Evolutionary conservation across 2,113 vertebrate genomes (phyloP), one percentile per base, ranked within the genome.

Genomic region (Ivindomyrus marchei): DNA sequence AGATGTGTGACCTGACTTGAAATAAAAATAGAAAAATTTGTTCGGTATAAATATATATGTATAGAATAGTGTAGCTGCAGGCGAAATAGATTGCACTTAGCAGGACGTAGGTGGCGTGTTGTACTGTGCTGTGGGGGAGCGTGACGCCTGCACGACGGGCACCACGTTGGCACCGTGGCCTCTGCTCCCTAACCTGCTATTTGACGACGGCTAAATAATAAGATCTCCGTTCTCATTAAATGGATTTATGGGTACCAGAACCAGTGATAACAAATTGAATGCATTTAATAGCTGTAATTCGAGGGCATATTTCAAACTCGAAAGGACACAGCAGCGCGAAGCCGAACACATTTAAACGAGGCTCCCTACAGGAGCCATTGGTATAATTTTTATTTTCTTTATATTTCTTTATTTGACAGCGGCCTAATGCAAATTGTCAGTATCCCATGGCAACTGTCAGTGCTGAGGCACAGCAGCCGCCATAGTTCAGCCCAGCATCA

Each of bases 391-490:
- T 80, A 80, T 80, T 80, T 74, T 74, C n/a, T 74, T 74, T 80
- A 39, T 42, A 31, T 31, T 70, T 70, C 10, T 77, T 77, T 77
- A 77, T 31, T 77, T 36, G 27, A 77, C 10, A 39, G 74, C 8
- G 74, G 13, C 39, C 13, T 80, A 80, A 80, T 80, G 74, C 74
- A 80, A 80, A 80, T 80, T 42, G 74, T 42, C 74, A 39, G 36
- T 80, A 80, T 80, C 74, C 74, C 74, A 42, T 80, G 74, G 36
- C 74, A 80, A 80, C 36, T 80, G 74, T 80, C 74, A 80, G 74
- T 80, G 74, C 74, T 13, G 74, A 42, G 36, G 31, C 17, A 2
- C 17, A 19, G 36, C 31, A 80, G 74, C 15, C 74, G 19, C 36
- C 74, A 42, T 42, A 80, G 31, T 80, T 80, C 15, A 80, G 74